Evolutionary conservation across 2,888 invertebrate species (phyloP).

Genomic region (Dorcus parallelipipedus): DNA sequence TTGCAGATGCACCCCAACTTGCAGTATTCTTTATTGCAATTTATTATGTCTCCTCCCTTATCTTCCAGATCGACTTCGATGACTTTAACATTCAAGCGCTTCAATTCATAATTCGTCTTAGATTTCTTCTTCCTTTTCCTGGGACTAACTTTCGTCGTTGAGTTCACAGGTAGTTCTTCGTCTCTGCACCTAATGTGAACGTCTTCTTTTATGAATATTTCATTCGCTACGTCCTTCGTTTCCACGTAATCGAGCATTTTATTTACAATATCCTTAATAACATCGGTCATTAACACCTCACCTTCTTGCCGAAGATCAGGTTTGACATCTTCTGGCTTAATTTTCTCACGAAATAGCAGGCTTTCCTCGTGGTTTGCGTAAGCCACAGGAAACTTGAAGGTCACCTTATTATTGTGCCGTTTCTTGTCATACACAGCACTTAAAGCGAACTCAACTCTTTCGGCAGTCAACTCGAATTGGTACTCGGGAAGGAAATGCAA

Average conservation of each 20-base stretch:
- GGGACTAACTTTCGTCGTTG: constrained; percentile 9
- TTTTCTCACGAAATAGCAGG: constrained; percentile 50
- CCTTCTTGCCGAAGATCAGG: neutral
- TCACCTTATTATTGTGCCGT: constrained; percentile 37
- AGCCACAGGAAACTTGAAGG: constrained; percentile 56
- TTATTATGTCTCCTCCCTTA: constrained; percentile 30
- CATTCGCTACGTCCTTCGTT: constrained; percentile 43
- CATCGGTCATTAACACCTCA: constrained; percentile 50
- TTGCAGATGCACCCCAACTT: constrained; percentile 65
- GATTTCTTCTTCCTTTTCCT: constrained; percentile 14
- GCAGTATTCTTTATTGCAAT: constrained; percentile 58
- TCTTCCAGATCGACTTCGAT: constrained; percentile 51
- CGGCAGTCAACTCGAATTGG: constrained; percentile 48
- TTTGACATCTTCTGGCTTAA: neutral
- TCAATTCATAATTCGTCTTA: constrained; percentile 51
- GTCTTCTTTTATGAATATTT: constrained; percentile 23
- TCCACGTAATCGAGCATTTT: constrained; percentile 25
- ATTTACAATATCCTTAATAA: constrained; percentile 45
- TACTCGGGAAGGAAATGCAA: constrained; percentile 45
- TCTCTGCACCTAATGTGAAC: constrained; percentile 31
- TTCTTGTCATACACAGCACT: constrained; percentile 49
- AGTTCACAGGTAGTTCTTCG: constrained; percentile 6
- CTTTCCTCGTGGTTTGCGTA: constrained; percentile 58
- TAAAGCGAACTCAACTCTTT: constrained; percentile 58
- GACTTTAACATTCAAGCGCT: constrained; percentile 63